phyloP scores from a whole-genome alignment of 2,113 vertebrate species.

The Alexandromys fortis region DNA sequence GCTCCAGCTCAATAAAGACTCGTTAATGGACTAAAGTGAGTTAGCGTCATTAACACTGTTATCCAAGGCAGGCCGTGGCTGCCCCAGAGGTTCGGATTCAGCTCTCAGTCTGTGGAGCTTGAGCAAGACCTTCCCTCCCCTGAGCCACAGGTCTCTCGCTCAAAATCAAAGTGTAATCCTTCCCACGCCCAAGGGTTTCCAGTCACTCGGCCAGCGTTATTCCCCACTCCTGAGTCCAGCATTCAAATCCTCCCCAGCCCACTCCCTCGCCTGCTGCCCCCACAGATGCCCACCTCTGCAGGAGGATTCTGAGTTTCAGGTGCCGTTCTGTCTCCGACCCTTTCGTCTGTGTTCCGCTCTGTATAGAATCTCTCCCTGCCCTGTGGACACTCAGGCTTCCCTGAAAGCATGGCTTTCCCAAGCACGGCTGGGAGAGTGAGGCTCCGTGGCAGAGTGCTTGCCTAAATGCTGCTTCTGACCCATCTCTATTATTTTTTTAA shows the following conservation, averaged over 20 bases:
- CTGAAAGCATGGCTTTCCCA: not conserved
- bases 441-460: not conserved
- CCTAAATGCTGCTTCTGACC: not conserved
- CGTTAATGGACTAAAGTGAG: conserved; percentile 72
- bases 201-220: not conserved
- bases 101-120: not conserved
- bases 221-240: not conserved
- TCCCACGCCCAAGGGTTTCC: not conserved
- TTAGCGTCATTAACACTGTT: conserved; percentile 64
- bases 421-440: not conserved
- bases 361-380: not conserved
- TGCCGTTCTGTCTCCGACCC: not conserved
- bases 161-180: not conserved
- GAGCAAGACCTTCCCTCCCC: not conserved
- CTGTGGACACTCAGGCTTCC: not conserved
- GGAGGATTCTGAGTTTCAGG: not conserved
- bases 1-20: conserved; percentile 69
- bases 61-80: conserved; percentile 10
- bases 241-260: not conserved
- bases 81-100: not conserved
- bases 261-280: too few species aligned
- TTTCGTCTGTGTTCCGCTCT: not conserved
- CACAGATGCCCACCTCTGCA: not conserved
- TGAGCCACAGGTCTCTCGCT: not conserved
- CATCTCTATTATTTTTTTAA: not conserved